phyloP scores from a whole-genome alignment of 2,888 invertebrate genomes.

The Gymnocheta viridis region DNA sequence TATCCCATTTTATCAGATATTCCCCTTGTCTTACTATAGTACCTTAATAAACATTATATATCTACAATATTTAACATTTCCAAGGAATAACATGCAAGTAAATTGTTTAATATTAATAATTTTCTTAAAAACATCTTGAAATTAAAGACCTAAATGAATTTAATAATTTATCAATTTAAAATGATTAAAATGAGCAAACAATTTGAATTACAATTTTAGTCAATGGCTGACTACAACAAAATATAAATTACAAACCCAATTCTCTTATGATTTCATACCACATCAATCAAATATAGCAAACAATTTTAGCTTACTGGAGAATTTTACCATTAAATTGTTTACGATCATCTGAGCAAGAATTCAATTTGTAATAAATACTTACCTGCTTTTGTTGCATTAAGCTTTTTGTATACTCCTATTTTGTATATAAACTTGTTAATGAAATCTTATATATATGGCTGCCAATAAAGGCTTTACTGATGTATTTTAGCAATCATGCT shows the following conservation, averaged over 20 bases:
- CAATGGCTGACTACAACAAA: background rate
- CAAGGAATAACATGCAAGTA: background rate
- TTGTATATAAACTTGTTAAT: background rate
- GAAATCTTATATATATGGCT: background rate
- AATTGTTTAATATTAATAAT: background rate
- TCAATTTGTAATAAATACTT: slow-evolving; percentile 17
- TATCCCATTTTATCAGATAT: too few relatives aligned
- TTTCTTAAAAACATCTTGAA: background rate
- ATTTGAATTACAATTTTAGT: background rate
- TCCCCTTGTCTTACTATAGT: too few relatives aligned
- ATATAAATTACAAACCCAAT: background rate
- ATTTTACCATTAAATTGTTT: slow-evolving; percentile 15
- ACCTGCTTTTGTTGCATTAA: background rate
- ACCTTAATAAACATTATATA: too few relatives aligned
- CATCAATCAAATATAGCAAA: background rate
- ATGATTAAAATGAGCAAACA: background rate
- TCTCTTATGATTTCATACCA: background rate
- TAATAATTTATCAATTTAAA: background rate
- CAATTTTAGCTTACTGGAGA: background rate
- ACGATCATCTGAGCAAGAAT: background rate
- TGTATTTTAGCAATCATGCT: background rate
- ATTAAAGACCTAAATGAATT: slow-evolving; percentile 34
- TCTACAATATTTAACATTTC: background rate
- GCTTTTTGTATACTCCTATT: background rate
- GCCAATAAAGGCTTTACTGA: background rate